phyloP scores from a whole-genome alignment of 1,140 invertebrate species.

The Trinorchestia longiramus region DNA sequence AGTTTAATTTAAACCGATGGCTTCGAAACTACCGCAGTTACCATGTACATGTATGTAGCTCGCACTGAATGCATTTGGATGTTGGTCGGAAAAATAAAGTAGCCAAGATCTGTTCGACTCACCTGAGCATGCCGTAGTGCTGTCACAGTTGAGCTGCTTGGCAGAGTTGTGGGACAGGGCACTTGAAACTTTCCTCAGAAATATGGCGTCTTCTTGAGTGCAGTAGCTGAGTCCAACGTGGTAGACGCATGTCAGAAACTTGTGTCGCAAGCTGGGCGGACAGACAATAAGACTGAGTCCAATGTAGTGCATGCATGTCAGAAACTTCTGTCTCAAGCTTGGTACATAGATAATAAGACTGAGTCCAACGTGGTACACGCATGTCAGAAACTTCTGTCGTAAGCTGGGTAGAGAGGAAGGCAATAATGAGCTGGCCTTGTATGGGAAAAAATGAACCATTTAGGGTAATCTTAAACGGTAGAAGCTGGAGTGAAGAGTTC shows the following conservation, averaged over 20 bases:
- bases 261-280: not conserved
- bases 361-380: not conserved
- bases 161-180: not conserved
- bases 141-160: not conserved
- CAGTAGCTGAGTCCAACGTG: not conserved
- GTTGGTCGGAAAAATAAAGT: not conserved
- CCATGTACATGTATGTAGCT: not conserved
- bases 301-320: not conserved
- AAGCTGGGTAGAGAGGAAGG: not conserved
- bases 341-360: not conserved
- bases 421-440: no score
- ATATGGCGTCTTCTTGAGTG: not conserved
- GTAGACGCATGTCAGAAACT: constrained; percentile 17
- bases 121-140: not conserved
- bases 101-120: not conserved
- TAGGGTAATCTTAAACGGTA: no score
- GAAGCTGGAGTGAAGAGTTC: no score
- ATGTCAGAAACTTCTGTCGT: not conserved
- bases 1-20: no score
- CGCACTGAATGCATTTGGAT: not conserved
- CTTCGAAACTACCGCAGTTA: no score
- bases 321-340: not conserved
- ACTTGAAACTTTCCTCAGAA: constrained; percentile 9
- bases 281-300: not conserved
- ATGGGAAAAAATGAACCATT: no score